phyloP scores from a whole-genome alignment of 2,113 vertebrate species.

The Buteo buteo region DNA sequence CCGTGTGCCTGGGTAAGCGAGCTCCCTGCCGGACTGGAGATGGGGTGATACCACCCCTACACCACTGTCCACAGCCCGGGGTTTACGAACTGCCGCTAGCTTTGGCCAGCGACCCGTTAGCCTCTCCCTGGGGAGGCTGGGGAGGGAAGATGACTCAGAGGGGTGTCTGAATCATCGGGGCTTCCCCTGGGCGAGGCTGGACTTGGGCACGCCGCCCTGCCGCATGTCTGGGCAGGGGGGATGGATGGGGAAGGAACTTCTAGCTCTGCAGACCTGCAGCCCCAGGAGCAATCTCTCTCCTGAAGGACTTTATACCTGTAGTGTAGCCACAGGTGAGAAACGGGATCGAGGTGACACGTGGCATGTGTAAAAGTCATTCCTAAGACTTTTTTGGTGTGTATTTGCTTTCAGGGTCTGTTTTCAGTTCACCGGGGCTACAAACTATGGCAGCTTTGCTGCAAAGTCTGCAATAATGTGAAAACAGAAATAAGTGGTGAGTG shows the following conservation, averaged over 20 bases:
- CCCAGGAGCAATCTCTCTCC: background rate
- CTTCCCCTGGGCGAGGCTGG: background rate
- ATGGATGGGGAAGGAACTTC: background rate
- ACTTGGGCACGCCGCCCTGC: background rate
- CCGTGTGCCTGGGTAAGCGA: background rate
- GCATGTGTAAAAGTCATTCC: background rate
- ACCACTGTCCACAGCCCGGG: background rate
- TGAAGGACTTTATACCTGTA: background rate
- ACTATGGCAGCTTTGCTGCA: background rate
- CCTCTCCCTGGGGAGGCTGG: background rate
- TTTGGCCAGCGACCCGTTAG: background rate
- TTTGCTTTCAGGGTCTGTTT: background rate
- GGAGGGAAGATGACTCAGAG: background rate
- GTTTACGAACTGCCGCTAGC: fast-evolving
- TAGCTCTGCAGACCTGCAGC: background rate
- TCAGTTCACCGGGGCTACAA: background rate
- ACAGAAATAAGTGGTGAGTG: background rate
- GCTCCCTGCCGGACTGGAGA: background rate
- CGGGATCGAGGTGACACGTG: background rate
- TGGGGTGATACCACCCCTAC: background rate
- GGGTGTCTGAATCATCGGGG: background rate
- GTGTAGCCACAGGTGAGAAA: fast-evolving
- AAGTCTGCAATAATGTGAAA: background rate
- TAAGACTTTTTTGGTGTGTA: too few species aligned
- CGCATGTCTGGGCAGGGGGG: fast-evolving